A percentile compares a stretch with the other conserved stretches of the same genome.
phyloP scores from a whole-genome alignment of 2,113 vertebrate species.

The Petroica traversi region DNA sequence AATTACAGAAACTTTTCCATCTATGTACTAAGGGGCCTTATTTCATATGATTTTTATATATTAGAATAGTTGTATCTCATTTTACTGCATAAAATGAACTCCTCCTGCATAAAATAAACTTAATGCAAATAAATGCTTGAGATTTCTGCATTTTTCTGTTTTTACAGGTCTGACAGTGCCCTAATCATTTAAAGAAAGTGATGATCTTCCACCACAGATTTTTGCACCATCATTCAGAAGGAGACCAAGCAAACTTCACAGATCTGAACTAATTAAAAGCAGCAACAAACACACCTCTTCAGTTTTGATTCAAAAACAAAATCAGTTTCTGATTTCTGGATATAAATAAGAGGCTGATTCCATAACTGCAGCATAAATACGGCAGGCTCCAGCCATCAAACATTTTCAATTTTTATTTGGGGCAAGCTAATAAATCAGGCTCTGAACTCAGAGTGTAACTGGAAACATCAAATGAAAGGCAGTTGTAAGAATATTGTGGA shows the following conservation, averaged over 20 bases:
- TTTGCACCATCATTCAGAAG: not conserved
- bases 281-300: not conserved
- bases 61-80: not conserved
- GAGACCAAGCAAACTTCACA: not conserved
- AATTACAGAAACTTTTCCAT: slow-evolving; percentile 33
- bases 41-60: not conserved
- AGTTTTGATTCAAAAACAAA: not conserved
- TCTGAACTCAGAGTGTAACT: not conserved
- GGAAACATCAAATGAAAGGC: slow-evolving; percentile 9
- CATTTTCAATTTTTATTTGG: slow-evolving; percentile 25
- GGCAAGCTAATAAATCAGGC: slow-evolving; percentile 38
- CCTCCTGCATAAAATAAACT: not conserved
- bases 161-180: not conserved
- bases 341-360: slow-evolving; percentile 6
- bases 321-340: not conserved
- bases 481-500: not conserved
- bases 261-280: not conserved
- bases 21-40: not conserved
- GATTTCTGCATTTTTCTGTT: not conserved
- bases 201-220: not conserved
- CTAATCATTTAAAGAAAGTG: not conserved
- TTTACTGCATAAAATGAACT: not conserved
- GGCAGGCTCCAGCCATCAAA: not conserved
- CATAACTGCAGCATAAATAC: not conserved
- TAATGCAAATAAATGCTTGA: not conserved